Evolutionary conservation across 2,888 invertebrate genomes (phyloP).

Genomic region (Plebejus argus): DNA sequence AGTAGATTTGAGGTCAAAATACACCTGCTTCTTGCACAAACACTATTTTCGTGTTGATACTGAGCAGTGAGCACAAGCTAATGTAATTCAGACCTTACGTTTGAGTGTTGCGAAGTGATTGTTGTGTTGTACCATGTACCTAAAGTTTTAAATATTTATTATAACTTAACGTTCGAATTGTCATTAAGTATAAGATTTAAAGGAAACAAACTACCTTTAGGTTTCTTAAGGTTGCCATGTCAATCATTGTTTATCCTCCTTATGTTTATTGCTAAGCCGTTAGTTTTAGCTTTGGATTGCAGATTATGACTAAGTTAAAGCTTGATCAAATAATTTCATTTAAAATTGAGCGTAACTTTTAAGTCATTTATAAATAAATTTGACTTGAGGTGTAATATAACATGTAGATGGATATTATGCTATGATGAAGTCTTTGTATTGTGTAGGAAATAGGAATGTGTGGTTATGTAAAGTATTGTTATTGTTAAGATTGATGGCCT

Average conservation of each 20-base stretch:
- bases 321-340: background rate
- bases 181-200: conserved; percentile 9
- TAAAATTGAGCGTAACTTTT: background rate
- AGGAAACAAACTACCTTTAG: background rate
- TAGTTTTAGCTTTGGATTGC: background rate
- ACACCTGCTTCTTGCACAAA: conserved; percentile 8
- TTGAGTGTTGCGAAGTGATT: conserved; percentile 13
- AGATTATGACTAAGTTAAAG: background rate
- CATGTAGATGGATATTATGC: conserved; percentile 5
- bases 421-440: background rate
- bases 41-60: conserved; percentile 19
- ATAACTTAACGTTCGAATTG: conserved; percentile 14
- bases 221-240: background rate
- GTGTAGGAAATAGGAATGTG: conserved; percentile 6
- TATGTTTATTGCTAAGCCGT: background rate
- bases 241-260: background rate
- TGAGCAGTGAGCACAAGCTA: conserved; percentile 24
- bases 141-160: conserved; percentile 13
- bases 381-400: background rate
- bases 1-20: conserved; percentile 24
- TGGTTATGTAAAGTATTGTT: conserved; percentile 23
- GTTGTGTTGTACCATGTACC: conserved; percentile 13
- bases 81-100: conserved; percentile 26
- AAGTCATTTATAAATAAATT: background rate
- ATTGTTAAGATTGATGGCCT: background rate